Evolutionary conservation across 2,888 invertebrate species (phyloP).

Genomic region (Petrolisthes manimaculis): DNA sequence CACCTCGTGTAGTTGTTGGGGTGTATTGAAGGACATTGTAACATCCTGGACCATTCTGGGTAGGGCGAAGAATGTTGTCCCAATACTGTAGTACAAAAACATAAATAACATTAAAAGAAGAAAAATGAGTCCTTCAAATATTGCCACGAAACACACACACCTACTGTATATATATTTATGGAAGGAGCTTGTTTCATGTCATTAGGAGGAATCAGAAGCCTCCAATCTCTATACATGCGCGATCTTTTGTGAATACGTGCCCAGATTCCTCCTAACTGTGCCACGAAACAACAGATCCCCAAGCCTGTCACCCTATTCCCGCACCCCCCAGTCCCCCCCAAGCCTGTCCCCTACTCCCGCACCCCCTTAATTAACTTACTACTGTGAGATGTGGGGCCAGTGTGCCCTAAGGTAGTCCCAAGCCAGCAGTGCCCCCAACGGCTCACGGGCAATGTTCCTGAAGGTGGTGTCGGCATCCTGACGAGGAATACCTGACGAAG

Average conservation of each 20-base stretch:
- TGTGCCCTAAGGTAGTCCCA: slow-evolving; percentile 43
- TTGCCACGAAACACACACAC: too few species aligned
- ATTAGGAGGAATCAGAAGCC: neutral
- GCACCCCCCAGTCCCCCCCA: too few species aligned
- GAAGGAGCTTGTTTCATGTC: neutral
- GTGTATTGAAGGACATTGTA: slow-evolving; percentile 42
- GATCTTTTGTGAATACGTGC: too few species aligned
- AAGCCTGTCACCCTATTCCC: too few species aligned
- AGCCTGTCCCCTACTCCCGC: too few species aligned
- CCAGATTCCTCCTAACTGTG: too few species aligned
- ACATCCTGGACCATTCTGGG: slow-evolving; percentile 40
- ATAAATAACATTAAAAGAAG: too few species aligned
- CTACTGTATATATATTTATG: too few species aligned
- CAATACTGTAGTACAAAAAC: slow-evolving; percentile 19
- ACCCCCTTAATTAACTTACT: slow-evolving; percentile 13
- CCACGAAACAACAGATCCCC: too few species aligned
- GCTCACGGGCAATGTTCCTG: slow-evolving; percentile 69
- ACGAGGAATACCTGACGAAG: slow-evolving; percentile 83
- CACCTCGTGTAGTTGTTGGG: slow-evolving; percentile 35
- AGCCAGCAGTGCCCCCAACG: slow-evolving; percentile 74
- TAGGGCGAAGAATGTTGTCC: slow-evolving; percentile 36
- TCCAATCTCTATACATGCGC: neutral
- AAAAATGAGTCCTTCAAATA: too few species aligned
- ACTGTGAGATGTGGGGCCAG: slow-evolving; percentile 29
- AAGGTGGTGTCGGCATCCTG: slow-evolving; percentile 86